Evolutionary conservation across 2,797 vertebrate species (phyloP), one percentile per base, ranked within the genome.

Genomic region (Bradypodion ventrale): DNA sequence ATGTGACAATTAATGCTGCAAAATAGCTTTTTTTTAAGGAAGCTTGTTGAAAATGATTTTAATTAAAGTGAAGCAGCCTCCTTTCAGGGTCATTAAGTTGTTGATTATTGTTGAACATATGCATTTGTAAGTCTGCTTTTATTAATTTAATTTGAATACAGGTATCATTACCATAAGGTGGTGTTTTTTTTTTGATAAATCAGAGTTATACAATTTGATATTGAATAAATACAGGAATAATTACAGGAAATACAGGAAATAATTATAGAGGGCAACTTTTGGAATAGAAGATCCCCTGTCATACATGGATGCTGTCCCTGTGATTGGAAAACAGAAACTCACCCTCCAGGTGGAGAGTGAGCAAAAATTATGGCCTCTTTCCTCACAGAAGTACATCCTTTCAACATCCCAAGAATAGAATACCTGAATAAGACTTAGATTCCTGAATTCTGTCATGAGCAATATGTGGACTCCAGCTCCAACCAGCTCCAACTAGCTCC

Each of bases 1-100:
- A 86, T 66, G 91, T 88, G 88, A 93, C 88, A 89, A 75, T 42
- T 87, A 93, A 92, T 87, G 63, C 84, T 87, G 66, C 23, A 66
- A 83, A 60, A 77, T 85, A 89, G 91, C 2, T 91, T 91, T n/a
- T 7, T 49, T 49, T 49, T 49, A 91, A 85, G 88, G 83, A 84
- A 6, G 1, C 19, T 79, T 80, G 59, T 56, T 91, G 87, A 89
- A 82, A 91, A 75, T 86, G 89, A 83, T 23, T 70, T 86, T 75
- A 84, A 89, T 87, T 88, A 87, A 90, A 92, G 80, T 76, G 0
- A 89, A 89, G 83, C 79, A 84, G 87, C 16, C 62, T 84, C 83
- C 4, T 69, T 32, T 1, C 37, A 87, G 29, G 2, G 5, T 46
- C 83, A 87, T 81, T 89, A 66, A 85, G 72, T 89, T 85, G 83